Base-by-base conservation (phyloP, 1,140 invertebrate genomes). In the Muscidifurax raptorellus region DNA sequence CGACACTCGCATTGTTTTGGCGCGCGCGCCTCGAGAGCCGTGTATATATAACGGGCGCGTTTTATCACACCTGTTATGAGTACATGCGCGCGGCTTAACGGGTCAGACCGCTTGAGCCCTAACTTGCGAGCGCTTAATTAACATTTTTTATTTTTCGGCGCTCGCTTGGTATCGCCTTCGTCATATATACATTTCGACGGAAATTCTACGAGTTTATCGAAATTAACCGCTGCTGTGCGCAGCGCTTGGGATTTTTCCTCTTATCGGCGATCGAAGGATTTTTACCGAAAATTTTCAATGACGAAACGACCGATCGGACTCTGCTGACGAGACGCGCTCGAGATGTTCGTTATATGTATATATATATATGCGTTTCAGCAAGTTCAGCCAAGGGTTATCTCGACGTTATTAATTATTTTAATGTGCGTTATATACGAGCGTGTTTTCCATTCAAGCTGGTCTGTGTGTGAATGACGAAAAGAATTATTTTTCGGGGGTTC, bases 321-420 rank as follows among this genome's bases (percentile, higher is more conserved):
- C 36, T 40, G 7, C 36, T 12, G 36, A 40, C 36, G 36, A 52
- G 47, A 47, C 36, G 36, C 5, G 36, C 10, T 40, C 36, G 36
- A 52, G 13, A 2, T 52, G 15, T 52, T 52, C 18, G 18, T 52
- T 52, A 18, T 15, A 47, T 9, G 10, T 9, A 47, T 9, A 47
- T 10, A 32, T 6, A 32, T 6, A 32, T 6, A 32, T 2, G 4
- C 18, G 18, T 18, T 71, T 12, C 18, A 78, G 66, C 64, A 79
- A 84, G 83, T 84, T 79, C 83, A 84, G 44, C 44, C 25, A 28
- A n/a, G 40, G 83, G 83, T 84, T 84, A 84, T 84, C 77, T 36
- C 15, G 67, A 6, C 36, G 22, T 52, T 80, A 80, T 44, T 71
- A 40, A 69, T 71, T 80, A 22, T 30, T 52, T 72, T n/a, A 80